Conservation (phyloP, 2,797 vertebrate genomes). For the Hapalemur alaotrensis region DNA sequence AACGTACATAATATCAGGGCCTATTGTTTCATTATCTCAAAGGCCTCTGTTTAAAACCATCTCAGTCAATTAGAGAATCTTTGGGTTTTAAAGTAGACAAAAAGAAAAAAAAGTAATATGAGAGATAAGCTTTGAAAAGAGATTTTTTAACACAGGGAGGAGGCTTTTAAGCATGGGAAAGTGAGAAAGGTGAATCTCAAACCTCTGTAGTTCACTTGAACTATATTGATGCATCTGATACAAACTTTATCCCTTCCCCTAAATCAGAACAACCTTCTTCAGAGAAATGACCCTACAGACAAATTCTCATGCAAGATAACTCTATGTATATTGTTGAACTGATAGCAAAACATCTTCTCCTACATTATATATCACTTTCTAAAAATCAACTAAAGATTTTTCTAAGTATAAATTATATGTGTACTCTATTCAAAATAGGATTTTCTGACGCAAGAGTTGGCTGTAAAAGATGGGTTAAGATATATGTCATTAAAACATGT, state of each 20-base stretch:
- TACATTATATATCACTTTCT: neutral
- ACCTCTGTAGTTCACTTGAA: neutral
- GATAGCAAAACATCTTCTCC: neutral
- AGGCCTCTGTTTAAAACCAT: neutral
- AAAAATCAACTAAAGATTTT: neutral
- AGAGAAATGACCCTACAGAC: neutral
- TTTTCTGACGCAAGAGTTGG: neutral
- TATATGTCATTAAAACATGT: neutral
- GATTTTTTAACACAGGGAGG: neutral
- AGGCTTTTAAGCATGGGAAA: neutral
- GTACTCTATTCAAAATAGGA: neutral
- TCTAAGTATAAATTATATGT: neutral
- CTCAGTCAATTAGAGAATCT: neutral
- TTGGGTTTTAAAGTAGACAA: neutral
- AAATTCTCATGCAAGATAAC: neutral
- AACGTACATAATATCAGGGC: neutral
- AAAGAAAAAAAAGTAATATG: neutral
- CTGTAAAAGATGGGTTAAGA: neutral
- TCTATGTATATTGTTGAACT: neutral
- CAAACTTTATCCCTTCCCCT: neutral
- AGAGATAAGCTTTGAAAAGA: neutral
- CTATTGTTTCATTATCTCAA: neutral
- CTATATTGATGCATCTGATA: neutral
- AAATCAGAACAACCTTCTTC: neutral
- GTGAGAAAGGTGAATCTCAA: neutral